Evolutionary conservation across 2,113 vertebrate species (phyloP).

Genomic region (Corapipo altera): DNA sequence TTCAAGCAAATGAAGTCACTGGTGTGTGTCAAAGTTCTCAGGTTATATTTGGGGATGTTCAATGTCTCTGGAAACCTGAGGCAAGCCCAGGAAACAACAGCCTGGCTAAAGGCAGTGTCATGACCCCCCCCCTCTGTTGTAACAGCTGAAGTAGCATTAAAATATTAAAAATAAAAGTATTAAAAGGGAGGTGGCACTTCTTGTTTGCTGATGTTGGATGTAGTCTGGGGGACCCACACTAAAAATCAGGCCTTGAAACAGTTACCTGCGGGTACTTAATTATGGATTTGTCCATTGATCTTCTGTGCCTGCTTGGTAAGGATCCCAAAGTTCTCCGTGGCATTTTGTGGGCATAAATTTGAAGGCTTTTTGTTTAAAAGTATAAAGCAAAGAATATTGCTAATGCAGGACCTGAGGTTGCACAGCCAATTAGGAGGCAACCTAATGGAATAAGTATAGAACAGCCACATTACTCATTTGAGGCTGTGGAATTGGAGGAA

Average conservation of each 20-base stretch:
- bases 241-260: not conserved
- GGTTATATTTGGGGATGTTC: not conserved
- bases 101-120: not conserved
- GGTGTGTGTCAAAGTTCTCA: not conserved
- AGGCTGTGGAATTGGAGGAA: not conserved
- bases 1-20: not conserved
- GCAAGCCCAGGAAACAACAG: not conserved
- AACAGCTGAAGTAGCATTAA: not conserved
- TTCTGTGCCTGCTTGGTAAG: not conserved
- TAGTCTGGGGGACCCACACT: not conserved
- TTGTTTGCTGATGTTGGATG: not conserved
- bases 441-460: not conserved
- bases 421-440: not conserved
- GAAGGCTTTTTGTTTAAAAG: not conserved
- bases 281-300: not conserved
- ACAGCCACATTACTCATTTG: not conserved
- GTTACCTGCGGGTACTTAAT: not conserved
- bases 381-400: not conserved
- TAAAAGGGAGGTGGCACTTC: not conserved
- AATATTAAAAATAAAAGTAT: not conserved
- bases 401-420: not conserved
- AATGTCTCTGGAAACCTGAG: not conserved
- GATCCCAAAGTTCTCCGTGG: not conserved
- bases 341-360: not conserved
- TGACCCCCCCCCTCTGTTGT: not conserved